phyloP scores from a whole-genome alignment of 1,140 invertebrate species.

The Anastrepha ludens region DNA sequence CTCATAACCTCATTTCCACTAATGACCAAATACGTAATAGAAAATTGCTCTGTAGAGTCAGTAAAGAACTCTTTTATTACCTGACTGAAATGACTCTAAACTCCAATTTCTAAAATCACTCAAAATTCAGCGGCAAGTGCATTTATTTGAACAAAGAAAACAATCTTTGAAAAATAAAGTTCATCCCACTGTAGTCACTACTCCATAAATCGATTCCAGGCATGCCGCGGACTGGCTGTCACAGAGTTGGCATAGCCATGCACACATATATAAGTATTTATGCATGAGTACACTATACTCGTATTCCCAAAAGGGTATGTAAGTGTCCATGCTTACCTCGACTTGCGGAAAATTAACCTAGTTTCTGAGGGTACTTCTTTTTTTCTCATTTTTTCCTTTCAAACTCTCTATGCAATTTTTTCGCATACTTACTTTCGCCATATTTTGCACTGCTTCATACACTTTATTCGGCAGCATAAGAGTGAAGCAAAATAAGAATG shows the following conservation, averaged over 20 bases:
- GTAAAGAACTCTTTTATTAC: too few relatives aligned
- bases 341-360: constrained; percentile 34
- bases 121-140: too few relatives aligned
- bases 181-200: too few relatives aligned
- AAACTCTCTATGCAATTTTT: constrained; percentile 1
- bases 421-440: neutral
- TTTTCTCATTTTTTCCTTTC: neutral
- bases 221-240: neutral
- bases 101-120: too few relatives aligned
- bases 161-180: too few relatives aligned
- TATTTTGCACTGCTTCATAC: neutral
- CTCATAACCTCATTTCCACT: too few relatives aligned
- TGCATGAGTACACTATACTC: neutral
- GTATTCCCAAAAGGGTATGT: neutral
- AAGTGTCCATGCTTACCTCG: neutral
- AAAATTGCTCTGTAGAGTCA: too few relatives aligned
- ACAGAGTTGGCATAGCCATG: neutral
- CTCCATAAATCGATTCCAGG: too few relatives aligned
- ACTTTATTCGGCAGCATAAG: neutral
- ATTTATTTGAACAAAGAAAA: too few relatives aligned
- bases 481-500: neutral
- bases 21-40: too few relatives aligned
- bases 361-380: neutral
- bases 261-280: neutral
- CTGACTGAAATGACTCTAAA: too few relatives aligned